These are phyloP conservation scores for Melanotaenia trifasciata DNA, from an alignment of 2,797 vertebrate genomes.

Conservation along the genomic window DNA sequence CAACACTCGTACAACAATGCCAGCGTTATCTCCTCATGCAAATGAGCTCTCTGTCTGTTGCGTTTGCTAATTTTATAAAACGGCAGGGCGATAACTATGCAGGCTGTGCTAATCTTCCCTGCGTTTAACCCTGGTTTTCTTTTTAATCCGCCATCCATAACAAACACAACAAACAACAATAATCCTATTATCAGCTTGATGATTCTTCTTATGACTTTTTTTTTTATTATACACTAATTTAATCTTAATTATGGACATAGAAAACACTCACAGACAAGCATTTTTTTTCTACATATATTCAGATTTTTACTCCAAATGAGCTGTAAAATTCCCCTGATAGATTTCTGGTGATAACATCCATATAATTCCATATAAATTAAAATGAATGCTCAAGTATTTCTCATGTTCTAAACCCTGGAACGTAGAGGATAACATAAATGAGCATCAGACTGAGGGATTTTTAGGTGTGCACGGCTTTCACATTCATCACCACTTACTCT, in stretches of 20 bases:
- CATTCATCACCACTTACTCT: constrained; percentile 20
- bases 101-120: constrained; percentile 79
- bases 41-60: constrained; percentile 85
- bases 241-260: constrained; percentile 76
- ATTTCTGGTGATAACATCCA: constrained; percentile 58
- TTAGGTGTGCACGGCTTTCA: neutral
- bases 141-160: constrained; percentile 83
- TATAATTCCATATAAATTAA: constrained; percentile 43
- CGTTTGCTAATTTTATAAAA: constrained; percentile 83
- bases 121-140: constrained; percentile 83
- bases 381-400: constrained; percentile 59
- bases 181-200: constrained; percentile 83
- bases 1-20: constrained; percentile 85
- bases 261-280: constrained; percentile 58
- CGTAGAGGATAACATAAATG: constrained; percentile 63
- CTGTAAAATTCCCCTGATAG: constrained; percentile 56
- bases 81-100: constrained; percentile 79
- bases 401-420: constrained; percentile 44
- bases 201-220: constrained; percentile 74
- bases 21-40: constrained; percentile 83
- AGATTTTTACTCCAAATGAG: constrained; percentile 56
- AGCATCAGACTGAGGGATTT: constrained; percentile 47
- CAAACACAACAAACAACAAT: constrained; percentile 85
- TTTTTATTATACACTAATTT: constrained; percentile 66
- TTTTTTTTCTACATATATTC: constrained; percentile 43